Evolutionary conservation across 1,140 invertebrate genomes (phyloP), one percentile per base, ranked within the genome.

Genomic region (Atta colombica): DNA sequence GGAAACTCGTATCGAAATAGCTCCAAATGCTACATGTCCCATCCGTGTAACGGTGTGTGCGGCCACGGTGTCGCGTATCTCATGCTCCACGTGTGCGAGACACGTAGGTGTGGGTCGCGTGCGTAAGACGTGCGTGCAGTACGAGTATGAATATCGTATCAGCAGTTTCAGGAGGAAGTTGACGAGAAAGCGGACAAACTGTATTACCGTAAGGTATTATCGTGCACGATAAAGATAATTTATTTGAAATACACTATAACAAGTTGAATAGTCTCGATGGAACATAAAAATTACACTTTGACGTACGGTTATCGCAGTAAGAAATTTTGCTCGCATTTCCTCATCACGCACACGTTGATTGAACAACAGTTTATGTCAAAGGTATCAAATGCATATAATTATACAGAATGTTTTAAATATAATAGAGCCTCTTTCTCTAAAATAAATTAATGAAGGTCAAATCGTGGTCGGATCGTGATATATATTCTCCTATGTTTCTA

Each of bases 1-100:
- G 65, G 80, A 21, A 21, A 90, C 80, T 77, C 81, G 81, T 87
- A 87, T 92, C 91, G 77, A 92, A 91, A 91, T 90, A 89, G 89
- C 25, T 78, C 77, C 25, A 25, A 86, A 86, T 87, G 49, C 77
- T 72, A 53, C 51, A 21, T 7, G 53, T 55, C 53, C 53, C 53
- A 5, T 53, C 51, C 51, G 14, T 39, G 21, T 18, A 3, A 28
- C 25, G 12, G 53, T 21, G 14, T 25, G 31, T 60, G 60, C 49
- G 8, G 39, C 39, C 39, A 45, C 16, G 60, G 14, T 31, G 16
- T 63, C 39, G 60, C 60, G 8, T 35, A 82, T 71, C 53, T 72
- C 45, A 14, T 7, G 28, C 51, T 4, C 31, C 31, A 5, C 51
- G 77, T 18, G 77, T 51, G 61, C 28, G 51, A 49, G 18, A 77